Base-by-base conservation (phyloP, 2,888 invertebrate species). In the Iselma pallidipennis region DNA sequence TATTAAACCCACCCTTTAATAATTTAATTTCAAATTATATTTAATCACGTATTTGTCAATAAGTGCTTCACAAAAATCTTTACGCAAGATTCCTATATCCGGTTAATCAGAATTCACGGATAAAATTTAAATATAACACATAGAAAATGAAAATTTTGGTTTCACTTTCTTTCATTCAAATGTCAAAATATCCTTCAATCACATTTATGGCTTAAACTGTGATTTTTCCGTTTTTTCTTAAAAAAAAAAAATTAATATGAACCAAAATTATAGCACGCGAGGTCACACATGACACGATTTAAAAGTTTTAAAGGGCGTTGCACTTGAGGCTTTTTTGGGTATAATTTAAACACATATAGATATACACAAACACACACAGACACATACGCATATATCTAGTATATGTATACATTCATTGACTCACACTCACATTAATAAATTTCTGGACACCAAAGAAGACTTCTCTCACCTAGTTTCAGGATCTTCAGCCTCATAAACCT, bases 401-500 rank as follows among this genome's bases (percentile, higher is more conserved):
- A n/a, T n/a, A n/a, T n/a, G n/a, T n/a, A 16, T 42, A 42, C 1
- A 42, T n/a, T n/a, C n/a, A 42, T 10, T 42, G 42, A 21, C 42
- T 42, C 42, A 42, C 19, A 4, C 42, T 19, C 10, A 19, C 10
- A 1, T 14, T 16, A 6, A 16, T 7, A 37, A 21, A 42, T 19
- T 42, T 42, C 16, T 42, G 4, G 19, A 14, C 14, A 42, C 2
- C 2, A 42, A 19, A 9, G 80, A 29, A 29, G 14, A 16, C 2
- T 16, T 37, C 7, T 42, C 85, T 81, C 81, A 88, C 87, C 87
- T 86, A 76, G 79, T 73, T 71, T 83, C 85, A 72, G 87, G 84
- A 72, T 87, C 87, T 71, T 88, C 88, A 66, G 85, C 87, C 80
- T 89, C 90, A 81, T 89, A 90, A 76, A 88, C 87, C 83, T 90